Evolutionary conservation across 2,113 vertebrate species (phyloP).

Genomic region (Gobius niger): DNA sequence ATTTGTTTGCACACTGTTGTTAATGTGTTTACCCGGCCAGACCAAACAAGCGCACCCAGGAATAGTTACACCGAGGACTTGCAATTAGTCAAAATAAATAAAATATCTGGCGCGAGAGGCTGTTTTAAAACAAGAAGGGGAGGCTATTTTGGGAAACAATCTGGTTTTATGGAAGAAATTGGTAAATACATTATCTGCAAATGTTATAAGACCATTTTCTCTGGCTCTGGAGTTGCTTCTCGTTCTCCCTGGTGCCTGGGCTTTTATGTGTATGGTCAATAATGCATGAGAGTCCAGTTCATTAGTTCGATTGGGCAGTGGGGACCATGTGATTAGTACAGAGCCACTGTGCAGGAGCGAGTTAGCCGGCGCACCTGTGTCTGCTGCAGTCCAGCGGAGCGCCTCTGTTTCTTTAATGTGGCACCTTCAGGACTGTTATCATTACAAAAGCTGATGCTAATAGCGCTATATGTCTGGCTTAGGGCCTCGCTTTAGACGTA

Average conservation of each 20-base stretch:
- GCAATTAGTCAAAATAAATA: not conserved
- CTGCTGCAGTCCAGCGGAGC: not conserved
- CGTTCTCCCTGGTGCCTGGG: constrained; percentile 8
- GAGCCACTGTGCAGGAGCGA: constrained; percentile 14
- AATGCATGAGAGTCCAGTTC: constrained; percentile 24
- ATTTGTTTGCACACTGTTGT: not conserved
- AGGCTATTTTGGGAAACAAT: not conserved
- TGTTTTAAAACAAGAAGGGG: not conserved
- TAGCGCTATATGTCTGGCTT: not conserved
- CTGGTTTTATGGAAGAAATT: not conserved
- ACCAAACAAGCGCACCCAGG: not conserved
- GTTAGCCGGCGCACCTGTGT: not conserved
- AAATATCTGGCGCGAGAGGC: not conserved
- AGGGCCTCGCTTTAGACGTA: not conserved
- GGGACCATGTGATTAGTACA: constrained; percentile 17
- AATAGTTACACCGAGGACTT: not conserved
- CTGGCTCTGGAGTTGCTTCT: not conserved
- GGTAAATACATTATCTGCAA: not conserved
- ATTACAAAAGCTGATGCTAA: constrained; percentile 13
- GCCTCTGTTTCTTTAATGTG: constrained; percentile 7
- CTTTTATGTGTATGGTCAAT: constrained; percentile 26
- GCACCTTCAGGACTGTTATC: constrained; percentile 17
- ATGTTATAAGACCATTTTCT: not conserved
- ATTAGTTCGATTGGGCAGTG: constrained; percentile 40
- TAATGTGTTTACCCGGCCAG: not conserved